A percentile compares a stretch with the other conserved stretches of the same genome.
phyloP scores from a whole-genome alignment of 2,797 vertebrate genomes.

The Galago senegalensis region DNA sequence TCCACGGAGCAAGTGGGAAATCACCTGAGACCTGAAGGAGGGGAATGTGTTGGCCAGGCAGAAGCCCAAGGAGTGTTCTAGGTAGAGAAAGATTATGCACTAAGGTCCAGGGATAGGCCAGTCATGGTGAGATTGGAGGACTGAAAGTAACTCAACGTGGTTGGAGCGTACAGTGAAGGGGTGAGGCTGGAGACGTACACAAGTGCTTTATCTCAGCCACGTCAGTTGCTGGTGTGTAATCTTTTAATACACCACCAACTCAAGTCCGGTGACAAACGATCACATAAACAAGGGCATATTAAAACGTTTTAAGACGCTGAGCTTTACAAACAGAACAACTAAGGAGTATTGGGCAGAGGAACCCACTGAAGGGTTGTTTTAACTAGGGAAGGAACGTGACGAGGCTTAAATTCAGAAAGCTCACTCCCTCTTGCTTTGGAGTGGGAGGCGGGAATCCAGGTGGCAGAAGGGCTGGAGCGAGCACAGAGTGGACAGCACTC shows the following conservation, averaged over 20 bases:
- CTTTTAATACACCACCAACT: not conserved
- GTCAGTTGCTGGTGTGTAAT: not conserved
- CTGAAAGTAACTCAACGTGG: not conserved
- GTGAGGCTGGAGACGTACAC: not conserved
- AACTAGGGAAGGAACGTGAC: not conserved
- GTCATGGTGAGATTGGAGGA: not conserved
- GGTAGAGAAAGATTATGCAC: not conserved
- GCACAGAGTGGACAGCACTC: not conserved
- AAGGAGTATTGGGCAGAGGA: not conserved
- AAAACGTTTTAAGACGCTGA: not conserved
- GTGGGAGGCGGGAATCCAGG: not conserved
- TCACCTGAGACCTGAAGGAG: not conserved
- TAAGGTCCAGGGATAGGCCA: not conserved
- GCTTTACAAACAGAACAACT: not conserved
- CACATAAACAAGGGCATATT: not conserved
- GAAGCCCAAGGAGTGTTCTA: not conserved
- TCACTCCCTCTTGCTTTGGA: not conserved
- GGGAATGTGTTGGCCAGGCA: not conserved
- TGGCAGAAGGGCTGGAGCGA: not conserved
- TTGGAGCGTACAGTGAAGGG: not conserved
- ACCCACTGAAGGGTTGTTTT: not conserved
- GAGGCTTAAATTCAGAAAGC: not conserved
- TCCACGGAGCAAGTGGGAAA: not conserved
- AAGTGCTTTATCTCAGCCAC: not conserved
- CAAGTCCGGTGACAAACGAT: not conserved